Conservation (phyloP, 1,140 invertebrate species). For the Hyposmocoma kahamanoa region DNA sequence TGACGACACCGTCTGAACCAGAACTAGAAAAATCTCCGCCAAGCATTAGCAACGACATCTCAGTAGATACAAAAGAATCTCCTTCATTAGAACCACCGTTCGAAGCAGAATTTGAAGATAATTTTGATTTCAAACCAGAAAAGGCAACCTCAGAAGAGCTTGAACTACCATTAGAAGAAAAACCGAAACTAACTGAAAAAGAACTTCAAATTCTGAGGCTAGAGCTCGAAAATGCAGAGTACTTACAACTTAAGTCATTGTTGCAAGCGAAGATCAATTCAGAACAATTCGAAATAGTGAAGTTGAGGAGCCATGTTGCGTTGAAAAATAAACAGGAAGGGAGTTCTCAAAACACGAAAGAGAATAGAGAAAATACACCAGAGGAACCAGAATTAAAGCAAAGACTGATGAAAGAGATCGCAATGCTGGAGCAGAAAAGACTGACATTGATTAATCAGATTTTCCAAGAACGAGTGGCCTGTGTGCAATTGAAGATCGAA, state of each 20-base stretch:
- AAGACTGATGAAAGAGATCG: slow-evolving; percentile 77
- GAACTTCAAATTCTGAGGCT: slow-evolving; percentile 75
- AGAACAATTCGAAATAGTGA: slow-evolving; percentile 80
- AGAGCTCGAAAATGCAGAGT: slow-evolving; percentile 79
- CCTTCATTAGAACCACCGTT: slow-evolving; percentile 40
- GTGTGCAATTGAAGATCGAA: slow-evolving; percentile 79
- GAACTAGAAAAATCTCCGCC: slow-evolving; percentile 3
- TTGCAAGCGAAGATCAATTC: slow-evolving; percentile 78
- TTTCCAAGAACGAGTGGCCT: slow-evolving; percentile 79
- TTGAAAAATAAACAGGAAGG: slow-evolving; percentile 70
- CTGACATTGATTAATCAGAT: slow-evolving; percentile 76
- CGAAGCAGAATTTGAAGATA: slow-evolving; percentile 68
- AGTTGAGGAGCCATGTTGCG: slow-evolving; percentile 74
- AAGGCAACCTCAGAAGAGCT: slow-evolving; percentile 21
- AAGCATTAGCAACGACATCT: background rate
- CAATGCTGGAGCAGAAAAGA: slow-evolving; percentile 80
- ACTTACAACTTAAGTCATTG: slow-evolving; percentile 78
- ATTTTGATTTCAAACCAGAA: slow-evolving; percentile 55
- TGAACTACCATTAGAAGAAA: slow-evolving; percentile 39
- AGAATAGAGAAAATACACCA: slow-evolving; percentile 69
- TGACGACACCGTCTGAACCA: background rate
- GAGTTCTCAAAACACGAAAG: slow-evolving; percentile 52
- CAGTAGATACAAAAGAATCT: slow-evolving; percentile 34
- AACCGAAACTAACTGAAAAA: slow-evolving; percentile 70
- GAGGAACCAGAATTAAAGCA: slow-evolving; percentile 64